Conservation (phyloP, 37 sponge, comb jelly and placozoan genomes). For the Spongilla lacustris region DNA sequence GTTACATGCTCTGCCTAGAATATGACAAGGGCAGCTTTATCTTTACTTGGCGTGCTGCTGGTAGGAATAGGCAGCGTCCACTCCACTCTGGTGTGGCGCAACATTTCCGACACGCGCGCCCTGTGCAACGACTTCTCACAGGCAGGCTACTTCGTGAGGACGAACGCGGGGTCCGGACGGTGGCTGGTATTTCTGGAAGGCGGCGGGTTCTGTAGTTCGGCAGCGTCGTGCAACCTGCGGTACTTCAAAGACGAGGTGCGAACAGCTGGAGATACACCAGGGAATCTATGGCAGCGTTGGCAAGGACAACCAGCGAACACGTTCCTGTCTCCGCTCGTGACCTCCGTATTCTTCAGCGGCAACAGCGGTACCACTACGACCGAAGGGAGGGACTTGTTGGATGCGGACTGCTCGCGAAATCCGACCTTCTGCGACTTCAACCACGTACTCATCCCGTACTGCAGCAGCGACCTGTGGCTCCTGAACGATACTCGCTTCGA, state of each 20-base stretch:
- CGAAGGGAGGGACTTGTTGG: conserved; percentile 58
- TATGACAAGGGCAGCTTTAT: too few species aligned
- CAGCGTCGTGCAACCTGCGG: conserved; percentile 63
- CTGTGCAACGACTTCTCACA: conserved; percentile 76
- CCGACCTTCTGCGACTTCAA: conserved; percentile 51
- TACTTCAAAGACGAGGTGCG: conserved; percentile 16
- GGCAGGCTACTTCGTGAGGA: conserved; percentile 63
- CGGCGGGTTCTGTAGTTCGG: conserved; percentile 72
- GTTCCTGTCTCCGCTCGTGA: conserved; percentile 49
- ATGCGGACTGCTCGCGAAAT: conserved; percentile 12
- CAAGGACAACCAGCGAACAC: background rate
- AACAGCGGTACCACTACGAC: background rate
- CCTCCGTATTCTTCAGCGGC: conserved; percentile 27
- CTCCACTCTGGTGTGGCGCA: conserved; percentile 35
- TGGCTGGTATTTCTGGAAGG: conserved; percentile 89
- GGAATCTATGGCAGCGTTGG: background rate
- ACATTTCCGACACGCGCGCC: conserved; percentile 27
- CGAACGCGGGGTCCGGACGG: conserved; percentile 27
- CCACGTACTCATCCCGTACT: conserved; percentile 83
- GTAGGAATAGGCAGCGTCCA: too few species aligned
- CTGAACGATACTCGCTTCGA: conserved; percentile 9
- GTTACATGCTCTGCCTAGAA: too few species aligned
- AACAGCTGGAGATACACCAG: background rate
- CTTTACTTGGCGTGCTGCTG: too few species aligned
- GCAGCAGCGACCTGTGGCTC: conserved; percentile 80